These are phyloP conservation scores for Halictus quadricinctus DNA, from an alignment of 2,888 invertebrate species.

Conservation along the genomic window DNA sequence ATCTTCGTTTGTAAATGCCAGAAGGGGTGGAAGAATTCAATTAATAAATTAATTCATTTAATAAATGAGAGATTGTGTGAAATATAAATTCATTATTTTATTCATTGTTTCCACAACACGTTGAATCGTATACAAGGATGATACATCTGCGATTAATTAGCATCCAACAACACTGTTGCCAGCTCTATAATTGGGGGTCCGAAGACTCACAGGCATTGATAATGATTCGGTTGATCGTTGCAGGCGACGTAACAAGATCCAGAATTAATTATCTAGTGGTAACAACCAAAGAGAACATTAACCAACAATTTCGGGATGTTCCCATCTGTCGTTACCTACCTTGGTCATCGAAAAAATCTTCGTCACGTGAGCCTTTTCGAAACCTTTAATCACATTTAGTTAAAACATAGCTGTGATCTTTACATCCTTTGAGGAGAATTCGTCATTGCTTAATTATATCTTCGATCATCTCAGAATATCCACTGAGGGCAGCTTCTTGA, in stretches of 20 bases:
- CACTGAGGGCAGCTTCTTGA: conserved; percentile 48
- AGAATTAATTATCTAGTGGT: conserved; percentile 81
- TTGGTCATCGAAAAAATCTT: conserved; percentile 76
- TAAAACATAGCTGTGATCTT: conserved; percentile 82
- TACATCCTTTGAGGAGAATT: conserved; percentile 80
- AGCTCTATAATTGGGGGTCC: not conserved
- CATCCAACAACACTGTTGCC: not conserved
- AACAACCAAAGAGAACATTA: conserved; percentile 83
- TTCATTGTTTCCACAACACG: conserved; percentile 21
- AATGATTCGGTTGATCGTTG: conserved; percentile 69
- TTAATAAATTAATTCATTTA: not conserved
- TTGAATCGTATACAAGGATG: not conserved
- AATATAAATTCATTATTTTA: conserved; percentile 39
- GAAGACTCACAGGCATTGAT: not conserved
- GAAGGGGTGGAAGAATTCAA: not conserved
- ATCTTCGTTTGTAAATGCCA: not conserved
- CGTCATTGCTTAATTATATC: conserved; percentile 65
- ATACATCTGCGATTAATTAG: not conserved
- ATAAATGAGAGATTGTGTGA: conserved; percentile 18
- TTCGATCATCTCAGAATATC: conserved; percentile 18
- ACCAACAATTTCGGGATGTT: conserved; percentile 71
- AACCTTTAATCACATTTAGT: conserved; percentile 75
- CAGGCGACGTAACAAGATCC: conserved; percentile 79
- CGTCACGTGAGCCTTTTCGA: conserved; percentile 62
- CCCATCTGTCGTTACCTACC: conserved; percentile 82